Percentiles rank a stretch among this genome's conserved stretches.
These are phyloP conservation scores for Lepidostoma basale DNA, from an alignment of 1,140 invertebrate genomes.

Conservation along the genomic window DNA sequence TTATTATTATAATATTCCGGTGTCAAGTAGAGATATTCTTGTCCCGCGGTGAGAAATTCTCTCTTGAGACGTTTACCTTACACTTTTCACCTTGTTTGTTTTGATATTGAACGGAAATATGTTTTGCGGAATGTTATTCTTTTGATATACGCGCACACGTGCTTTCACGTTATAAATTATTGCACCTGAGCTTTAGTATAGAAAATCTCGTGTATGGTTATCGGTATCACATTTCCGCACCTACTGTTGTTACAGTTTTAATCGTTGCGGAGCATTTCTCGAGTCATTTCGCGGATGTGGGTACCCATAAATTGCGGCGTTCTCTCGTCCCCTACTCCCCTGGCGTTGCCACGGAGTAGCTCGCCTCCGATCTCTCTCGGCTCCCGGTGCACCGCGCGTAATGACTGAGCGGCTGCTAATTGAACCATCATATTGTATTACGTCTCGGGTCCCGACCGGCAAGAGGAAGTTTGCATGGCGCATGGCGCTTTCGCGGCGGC, in stretches of 20 bases:
- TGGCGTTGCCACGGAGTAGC: background rate
- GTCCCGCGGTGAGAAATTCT: constrained; percentile 5
- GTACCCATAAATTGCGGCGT: too few species aligned
- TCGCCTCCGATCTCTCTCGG: background rate
- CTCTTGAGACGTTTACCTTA: background rate
- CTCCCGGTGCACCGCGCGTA: too few species aligned
- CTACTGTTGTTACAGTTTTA: too few species aligned
- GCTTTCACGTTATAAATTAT: too few species aligned
- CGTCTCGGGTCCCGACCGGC: constrained; percentile 3
- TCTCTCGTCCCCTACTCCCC: background rate
- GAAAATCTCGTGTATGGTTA: too few species aligned
- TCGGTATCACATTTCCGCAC: too few species aligned
- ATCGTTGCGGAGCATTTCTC: too few species aligned
- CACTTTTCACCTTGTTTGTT: constrained; percentile 3
- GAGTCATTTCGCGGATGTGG: too few species aligned
- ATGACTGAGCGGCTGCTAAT: constrained; percentile 18
- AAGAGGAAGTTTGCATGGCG: too few species aligned
- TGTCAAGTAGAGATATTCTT: constrained; percentile 8
- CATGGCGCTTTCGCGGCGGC: constrained; percentile 6
- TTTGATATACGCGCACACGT: too few species aligned
- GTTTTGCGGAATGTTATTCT: background rate
- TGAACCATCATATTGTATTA: constrained; percentile 26
- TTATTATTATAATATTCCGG: background rate
- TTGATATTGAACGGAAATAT: background rate
- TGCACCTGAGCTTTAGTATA: too few species aligned